Base-by-base conservation (phyloP, 1,140 invertebrate species). In the Diachasmimorpha longicaudata region DNA sequence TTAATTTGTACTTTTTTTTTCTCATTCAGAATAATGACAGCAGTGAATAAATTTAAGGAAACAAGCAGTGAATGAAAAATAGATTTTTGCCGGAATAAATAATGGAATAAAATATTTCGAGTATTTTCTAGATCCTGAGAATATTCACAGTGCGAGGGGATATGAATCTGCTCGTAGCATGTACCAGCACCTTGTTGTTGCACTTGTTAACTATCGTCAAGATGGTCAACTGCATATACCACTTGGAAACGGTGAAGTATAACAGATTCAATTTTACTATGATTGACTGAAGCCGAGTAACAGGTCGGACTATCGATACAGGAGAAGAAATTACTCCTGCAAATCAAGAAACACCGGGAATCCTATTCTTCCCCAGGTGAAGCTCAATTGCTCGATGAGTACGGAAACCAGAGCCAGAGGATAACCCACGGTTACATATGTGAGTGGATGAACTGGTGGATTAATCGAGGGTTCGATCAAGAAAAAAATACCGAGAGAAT, bases 391-490 rank as follows among this genome's bases (percentile, higher is more conserved):
- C 31, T 74, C n/a, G 6, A 31, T 19, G 52, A 44, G 8, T 48
- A 69, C 21, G 66, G 4, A 39, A 39, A 46, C 39, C 0, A 42
- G 8, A 70, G 36, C 5, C 31, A 67, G 39, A 75, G 4, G 70
- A 25, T 75, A 0, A 70, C 74, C 1, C 74, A 70, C 37, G 19
- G 4, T 21, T 70, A 75, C 31, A 69, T 74, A 36, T 74, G 73
- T 75, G 13, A 75, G 74, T 44, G 16, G 10, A 37, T 69, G 4
- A 10, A 42, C 13, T 69, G 4, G 4, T n/a, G n/a, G n/a, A n/a
- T n/a, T n/a, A n/a, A 2, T 16, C 9, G 16, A 4, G 19, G 10
- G 16, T 69, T 69, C 4, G 36, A 19, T 66, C 14, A 0, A 10
- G 9, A 48, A 39, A 39, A 39, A 39, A 39, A 39, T 39, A 39